phyloP scores from a whole-genome alignment of 2,888 invertebrate genomes.

The Ophioninae sp. region DNA sequence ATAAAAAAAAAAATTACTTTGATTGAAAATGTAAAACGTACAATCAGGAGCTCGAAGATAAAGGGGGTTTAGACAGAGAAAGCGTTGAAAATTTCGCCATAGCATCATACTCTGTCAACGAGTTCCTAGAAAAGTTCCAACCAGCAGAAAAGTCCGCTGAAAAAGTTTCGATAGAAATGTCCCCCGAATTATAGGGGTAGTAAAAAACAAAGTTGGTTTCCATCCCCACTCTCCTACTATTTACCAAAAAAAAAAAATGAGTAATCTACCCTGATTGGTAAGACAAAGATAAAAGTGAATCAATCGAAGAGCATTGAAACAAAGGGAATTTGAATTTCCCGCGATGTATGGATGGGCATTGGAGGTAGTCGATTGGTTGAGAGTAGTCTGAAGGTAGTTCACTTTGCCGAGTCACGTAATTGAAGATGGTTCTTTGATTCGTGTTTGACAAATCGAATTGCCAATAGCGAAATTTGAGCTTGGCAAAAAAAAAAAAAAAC shows the following conservation, averaged over 20 bases:
- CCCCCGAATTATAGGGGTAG: constrained; percentile 18
- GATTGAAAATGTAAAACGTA: constrained; percentile 3
- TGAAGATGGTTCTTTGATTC: not conserved
- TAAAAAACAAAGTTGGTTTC: constrained; percentile 27
- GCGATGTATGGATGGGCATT: not conserved
- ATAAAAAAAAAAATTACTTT: not conserved
- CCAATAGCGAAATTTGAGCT: not conserved
- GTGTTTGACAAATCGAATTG: not conserved
- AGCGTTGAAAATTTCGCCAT: constrained; percentile 42
- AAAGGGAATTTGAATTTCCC: not conserved
- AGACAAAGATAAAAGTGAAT: constrained; percentile 53
- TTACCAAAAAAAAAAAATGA: constrained; percentile 51
- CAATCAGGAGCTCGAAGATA: constrained; percentile 10
- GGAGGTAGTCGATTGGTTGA: not conserved
- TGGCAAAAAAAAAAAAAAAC: not conserved
- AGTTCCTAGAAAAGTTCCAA: constrained; percentile 40
- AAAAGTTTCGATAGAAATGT: constrained; percentile 63
- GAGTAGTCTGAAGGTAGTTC: no score
- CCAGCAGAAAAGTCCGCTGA: constrained; percentile 51
- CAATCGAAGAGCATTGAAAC: constrained; percentile 42
- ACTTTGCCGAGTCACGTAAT: no score
- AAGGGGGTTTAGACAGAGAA: not conserved
- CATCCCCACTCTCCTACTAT: constrained; percentile 38
- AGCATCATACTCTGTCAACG: constrained; percentile 32
- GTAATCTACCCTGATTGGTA: constrained; percentile 20